Base-by-base conservation (phyloP, 1,140 invertebrate species). In the Drosophila sucinea region DNA sequence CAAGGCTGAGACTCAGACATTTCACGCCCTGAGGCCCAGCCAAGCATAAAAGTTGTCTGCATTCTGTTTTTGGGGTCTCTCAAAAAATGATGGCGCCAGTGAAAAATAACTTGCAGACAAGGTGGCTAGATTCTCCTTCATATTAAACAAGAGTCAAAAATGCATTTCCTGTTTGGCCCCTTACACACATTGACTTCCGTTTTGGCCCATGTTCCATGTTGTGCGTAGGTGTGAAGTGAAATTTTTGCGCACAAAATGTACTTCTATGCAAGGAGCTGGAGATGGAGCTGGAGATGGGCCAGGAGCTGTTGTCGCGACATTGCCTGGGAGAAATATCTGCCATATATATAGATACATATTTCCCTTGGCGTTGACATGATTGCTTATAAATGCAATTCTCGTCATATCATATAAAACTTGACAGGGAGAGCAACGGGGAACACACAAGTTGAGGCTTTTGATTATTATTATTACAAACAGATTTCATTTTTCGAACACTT, bases 371-470 rank as follows among this genome's bases (percentile, higher is more conserved):
- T 79, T 89, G 84, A 89, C 84, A 89, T 84, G 85, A 89, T 89
- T 89, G 84, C 84, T 81, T 79, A 81, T 89, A 89, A 89, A 89
- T 89, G 84, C 77, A 90, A 89, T 89, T 89, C 89, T 57, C 65
- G 41, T 57, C 83, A 75, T 75, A 84, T 84, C 68, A 75, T 89
- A 84, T 84, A 73, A 83, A 63, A 70, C 61, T 65, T 41, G 66
- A 27, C 44, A 67, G 33, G 4, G 29, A 41, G 17, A 56, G 38
- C 35, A 27, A 55, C 41, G 29, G 55, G 38, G 57, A 44, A 23
- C 56, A 51, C 64, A 47, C 35, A 62, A 62, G 73, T 25, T 25
- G 51, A 11, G 30, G 56, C 79, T 82, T 68, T 80, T 89, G 84
- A 89, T 84, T 79, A 81, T 72, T 87, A 84, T 87, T 87, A 89